Evolutionary conservation across 2,888 invertebrate genomes (phyloP).

Genomic region (Sclerodermus sp.): DNA sequence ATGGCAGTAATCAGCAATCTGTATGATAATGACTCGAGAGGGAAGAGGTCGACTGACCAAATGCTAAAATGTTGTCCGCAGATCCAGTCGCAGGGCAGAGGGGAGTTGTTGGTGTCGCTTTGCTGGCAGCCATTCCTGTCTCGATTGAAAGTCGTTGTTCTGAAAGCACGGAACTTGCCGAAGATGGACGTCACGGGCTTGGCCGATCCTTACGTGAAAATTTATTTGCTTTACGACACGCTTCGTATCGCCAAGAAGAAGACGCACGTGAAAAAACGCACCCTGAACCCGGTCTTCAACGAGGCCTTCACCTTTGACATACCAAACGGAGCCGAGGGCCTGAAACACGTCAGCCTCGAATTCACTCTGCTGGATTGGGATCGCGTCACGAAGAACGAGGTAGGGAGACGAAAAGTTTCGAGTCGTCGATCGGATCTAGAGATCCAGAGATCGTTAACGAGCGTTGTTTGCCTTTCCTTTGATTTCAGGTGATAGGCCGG

Average conservation of each 20-base stretch:
- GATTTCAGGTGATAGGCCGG: constrained; percentile 85
- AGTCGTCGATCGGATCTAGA: no score
- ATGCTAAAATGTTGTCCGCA: no score
- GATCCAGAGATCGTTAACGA: no score
- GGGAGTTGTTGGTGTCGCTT: constrained; percentile 91
- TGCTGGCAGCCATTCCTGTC: constrained; percentile 98
- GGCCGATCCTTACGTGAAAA: constrained; percentile 97
- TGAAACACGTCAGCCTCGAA: constrained; percentile 83
- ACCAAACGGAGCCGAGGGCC: constrained; percentile 75
- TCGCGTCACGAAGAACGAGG: constrained; percentile 96
- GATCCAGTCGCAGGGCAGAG: constrained; percentile 91
- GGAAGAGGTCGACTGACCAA: no score
- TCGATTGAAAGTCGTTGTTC: constrained; percentile 91
- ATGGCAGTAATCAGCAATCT: not conserved
- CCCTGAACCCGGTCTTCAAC: constrained; percentile 97
- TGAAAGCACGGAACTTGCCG: constrained; percentile 96
- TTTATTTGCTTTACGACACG: constrained; percentile 95
- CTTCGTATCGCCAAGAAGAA: constrained; percentile 98
- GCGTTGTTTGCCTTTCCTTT: no score
- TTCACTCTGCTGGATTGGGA: constrained; percentile 95
- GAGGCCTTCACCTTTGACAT: constrained; percentile 98
- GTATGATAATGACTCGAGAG: not conserved
- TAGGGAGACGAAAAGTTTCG: no score
- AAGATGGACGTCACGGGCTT: constrained; percentile 98
- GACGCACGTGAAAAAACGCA: constrained; percentile 97